phyloP scores from a whole-genome alignment of 2,888 invertebrate genomes.

The Ecliptopera silaceata region DNA sequence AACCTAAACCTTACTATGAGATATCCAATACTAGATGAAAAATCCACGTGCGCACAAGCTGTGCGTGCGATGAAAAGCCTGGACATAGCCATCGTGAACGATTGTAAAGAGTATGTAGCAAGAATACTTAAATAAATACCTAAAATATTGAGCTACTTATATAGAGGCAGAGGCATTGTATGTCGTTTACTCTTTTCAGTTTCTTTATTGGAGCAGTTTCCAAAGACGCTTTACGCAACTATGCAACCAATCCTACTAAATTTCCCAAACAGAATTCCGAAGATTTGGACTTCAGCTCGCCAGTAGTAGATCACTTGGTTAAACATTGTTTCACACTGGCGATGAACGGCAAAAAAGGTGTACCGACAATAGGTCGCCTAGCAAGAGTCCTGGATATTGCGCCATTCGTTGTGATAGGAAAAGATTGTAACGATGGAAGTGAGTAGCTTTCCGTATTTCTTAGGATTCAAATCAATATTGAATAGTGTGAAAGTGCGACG shows the following conservation, averaged over 20 bases:
- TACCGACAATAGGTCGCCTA: conserved; percentile 85
- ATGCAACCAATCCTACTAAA: conserved; percentile 72
- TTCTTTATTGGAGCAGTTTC: conserved; percentile 48
- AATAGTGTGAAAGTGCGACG: too few relatives aligned
- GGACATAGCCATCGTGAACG: conserved; percentile 45
- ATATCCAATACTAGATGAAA: conserved; percentile 65
- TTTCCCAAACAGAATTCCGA: conserved; percentile 68
- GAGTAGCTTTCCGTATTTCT: background rate
- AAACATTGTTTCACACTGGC: conserved; percentile 87
- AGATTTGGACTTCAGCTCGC: conserved; percentile 77
- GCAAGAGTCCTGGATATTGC: conserved; percentile 90
- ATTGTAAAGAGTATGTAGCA: conserved; percentile 63
- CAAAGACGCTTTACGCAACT: conserved; percentile 82
- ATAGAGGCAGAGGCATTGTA: conserved; percentile 9
- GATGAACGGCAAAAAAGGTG: conserved; percentile 51
- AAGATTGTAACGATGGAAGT: conserved; percentile 9
- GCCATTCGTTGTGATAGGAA: conserved; percentile 86
- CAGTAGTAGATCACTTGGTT: conserved; percentile 84
- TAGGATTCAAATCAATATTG: too few relatives aligned
- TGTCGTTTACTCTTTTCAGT: conserved; percentile 32
- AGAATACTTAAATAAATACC: too few relatives aligned
- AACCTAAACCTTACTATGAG: conserved; percentile 40
- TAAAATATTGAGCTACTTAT: too few relatives aligned
- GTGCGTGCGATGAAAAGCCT: conserved; percentile 40
- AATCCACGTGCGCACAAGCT: conserved; percentile 54